Conservation (phyloP, 2,797 vertebrate species). For the Poecilia wingei region DNA sequence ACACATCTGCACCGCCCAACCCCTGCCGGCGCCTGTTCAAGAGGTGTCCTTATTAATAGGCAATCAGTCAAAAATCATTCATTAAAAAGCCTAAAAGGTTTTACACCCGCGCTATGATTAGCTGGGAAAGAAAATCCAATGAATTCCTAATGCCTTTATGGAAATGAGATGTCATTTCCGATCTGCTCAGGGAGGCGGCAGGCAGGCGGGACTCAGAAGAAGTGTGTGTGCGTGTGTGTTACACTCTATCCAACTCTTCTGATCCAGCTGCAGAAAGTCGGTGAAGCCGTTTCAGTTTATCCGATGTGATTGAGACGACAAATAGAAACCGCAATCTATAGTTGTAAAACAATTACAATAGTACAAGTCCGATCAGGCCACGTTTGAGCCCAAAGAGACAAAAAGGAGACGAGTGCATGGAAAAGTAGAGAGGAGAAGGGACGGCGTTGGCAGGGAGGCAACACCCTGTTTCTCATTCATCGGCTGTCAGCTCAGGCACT, state of each 20-base stretch:
- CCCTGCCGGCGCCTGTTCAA: slow-evolving; percentile 89
- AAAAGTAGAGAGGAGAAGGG: slow-evolving; percentile 42
- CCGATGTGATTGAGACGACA: neutral
- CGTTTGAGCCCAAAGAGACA: slow-evolving; percentile 40
- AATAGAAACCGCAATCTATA: neutral
- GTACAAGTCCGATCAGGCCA: slow-evolving; percentile 32
- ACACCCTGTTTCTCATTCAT: slow-evolving; percentile 75
- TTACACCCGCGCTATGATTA: slow-evolving; percentile 96
- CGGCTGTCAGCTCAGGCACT: slow-evolving; percentile 80
- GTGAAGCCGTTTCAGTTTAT: slow-evolving; percentile 8
- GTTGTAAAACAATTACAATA: slow-evolving; percentile 11
- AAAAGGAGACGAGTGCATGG: slow-evolving; percentile 37
- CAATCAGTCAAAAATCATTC: slow-evolving; percentile 99
- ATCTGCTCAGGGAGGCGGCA: slow-evolving; percentile 90
- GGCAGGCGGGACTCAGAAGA: slow-evolving; percentile 66
- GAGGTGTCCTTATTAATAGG: slow-evolving; percentile 99
- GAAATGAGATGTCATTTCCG: slow-evolving; percentile 97
- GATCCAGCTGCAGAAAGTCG: slow-evolving; percentile 33
- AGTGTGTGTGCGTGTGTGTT: slow-evolving; percentile 27
- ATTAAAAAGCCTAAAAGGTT: slow-evolving; percentile 99
- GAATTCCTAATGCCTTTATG: slow-evolving; percentile 99
- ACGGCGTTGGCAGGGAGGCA: slow-evolving; percentile 34
- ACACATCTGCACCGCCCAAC: slow-evolving; percentile 76
- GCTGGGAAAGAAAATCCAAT: slow-evolving; percentile 95
- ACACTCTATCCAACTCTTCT: slow-evolving; percentile 31